Percentiles rank a stretch among this genome's conserved stretches.
phyloP scores from a whole-genome alignment of 2,113 vertebrate species.

The Callipepla squamata region DNA sequence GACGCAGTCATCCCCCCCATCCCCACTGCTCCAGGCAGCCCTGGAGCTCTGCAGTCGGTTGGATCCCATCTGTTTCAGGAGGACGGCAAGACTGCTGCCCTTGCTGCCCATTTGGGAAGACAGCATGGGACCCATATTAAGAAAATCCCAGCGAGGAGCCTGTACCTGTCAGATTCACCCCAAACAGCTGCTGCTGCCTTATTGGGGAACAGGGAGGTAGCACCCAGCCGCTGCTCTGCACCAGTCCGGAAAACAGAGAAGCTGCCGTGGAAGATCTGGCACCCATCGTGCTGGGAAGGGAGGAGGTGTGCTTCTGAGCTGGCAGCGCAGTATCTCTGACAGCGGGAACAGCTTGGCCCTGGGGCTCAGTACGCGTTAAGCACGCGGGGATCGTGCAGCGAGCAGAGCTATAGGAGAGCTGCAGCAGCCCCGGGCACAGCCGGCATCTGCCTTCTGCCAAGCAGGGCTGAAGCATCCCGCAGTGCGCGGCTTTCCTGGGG shows the following conservation, averaged over 20 bases:
- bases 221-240: not conserved
- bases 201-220: not conserved
- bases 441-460: not conserved
- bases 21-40: not conserved
- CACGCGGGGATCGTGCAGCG: not conserved
- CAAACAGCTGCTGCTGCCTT: not conserved
- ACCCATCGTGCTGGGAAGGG: rapidly evolving
- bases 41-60: not conserved
- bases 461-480: rapidly evolving
- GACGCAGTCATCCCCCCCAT: not conserved
- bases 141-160: not conserved
- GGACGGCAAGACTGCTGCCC: not conserved
- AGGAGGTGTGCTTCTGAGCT: not conserved
- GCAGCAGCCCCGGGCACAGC: not conserved
- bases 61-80: not conserved
- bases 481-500: not conserved
- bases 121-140: not conserved
- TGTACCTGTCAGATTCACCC: not conserved
- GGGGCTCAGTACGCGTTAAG: not conserved
- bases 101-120: not conserved
- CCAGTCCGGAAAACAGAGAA: not conserved
- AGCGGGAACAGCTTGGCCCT: not conserved
- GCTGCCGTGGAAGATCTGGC: rapidly evolving
- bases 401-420: not conserved
- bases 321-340: not conserved